Evolutionary conservation across 1,140 invertebrate genomes (phyloP), one percentile per base, ranked within the genome.

Genomic region (Potamilus streckersoni): DNA sequence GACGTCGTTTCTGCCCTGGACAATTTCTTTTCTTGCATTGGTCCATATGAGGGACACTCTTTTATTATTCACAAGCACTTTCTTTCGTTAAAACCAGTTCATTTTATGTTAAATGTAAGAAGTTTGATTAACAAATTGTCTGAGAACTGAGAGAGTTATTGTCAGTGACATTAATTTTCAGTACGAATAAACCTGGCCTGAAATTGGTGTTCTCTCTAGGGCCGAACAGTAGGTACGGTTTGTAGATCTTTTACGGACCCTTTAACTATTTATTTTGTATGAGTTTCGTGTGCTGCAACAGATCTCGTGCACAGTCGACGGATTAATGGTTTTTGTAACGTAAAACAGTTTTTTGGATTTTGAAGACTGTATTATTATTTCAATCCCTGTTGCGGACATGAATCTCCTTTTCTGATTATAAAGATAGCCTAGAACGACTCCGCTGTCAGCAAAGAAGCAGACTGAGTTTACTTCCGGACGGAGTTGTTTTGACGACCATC

Each of bases 401-500:
- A 79, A 79, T 12, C 73, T 56, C 15, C 69, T 19, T 27, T 38
- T 68, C 14, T 70, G n/a, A 67, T 79, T 79, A n/a, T 15, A 6
- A 19, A 79, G 62, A 62, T 79, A 79, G 23, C 73, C 73, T 61
- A 75, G 49, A 17, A 76, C 74, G 12, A 80, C 71, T 60, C 66
- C 74, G 60, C 70, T 69, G 57, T 80, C 79, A n/a, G 79, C 78
- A 27, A 66, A 80, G 60, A 63, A 80, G 16, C 62, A 2, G 27
- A 31, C 27, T 31, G 27, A 31, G 2, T 31, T 4, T 31, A 31
- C 27, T 31, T 31, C 2, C 2, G 1, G 2, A 3, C 0, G 0
- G 27, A 31, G 27, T 31, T 31, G 20, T 16, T 74, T n/a, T 49
- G 20, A 19, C 4, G n/a, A 78, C 68, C 11, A 66, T 19, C 13